phyloP scores from a whole-genome alignment of 2,797 vertebrate species.

The Eulemur rubriventer region DNA sequence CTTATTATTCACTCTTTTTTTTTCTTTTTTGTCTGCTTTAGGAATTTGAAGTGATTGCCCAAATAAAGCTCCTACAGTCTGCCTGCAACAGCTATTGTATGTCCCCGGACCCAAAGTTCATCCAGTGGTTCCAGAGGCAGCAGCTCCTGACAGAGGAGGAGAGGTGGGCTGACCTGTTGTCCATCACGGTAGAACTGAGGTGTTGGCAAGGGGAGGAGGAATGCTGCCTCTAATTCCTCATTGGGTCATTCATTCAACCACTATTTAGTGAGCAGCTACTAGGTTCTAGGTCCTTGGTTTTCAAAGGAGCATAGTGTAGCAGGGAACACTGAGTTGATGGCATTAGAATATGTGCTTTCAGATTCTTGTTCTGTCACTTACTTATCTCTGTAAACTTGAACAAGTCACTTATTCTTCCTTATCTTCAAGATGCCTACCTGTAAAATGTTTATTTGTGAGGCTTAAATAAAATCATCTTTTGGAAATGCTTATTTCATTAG shows the following conservation, averaged over 20 bases:
- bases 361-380: not conserved
- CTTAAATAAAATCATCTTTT: not conserved
- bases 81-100: constrained; percentile 97
- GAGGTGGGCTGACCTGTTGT: constrained; percentile 85
- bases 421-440: not conserved
- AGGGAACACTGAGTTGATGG: not conserved
- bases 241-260: accelerated
- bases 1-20: not conserved
- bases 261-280: not conserved
- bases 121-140: constrained; percentile 93
- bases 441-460: not conserved
- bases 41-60: constrained; percentile 97
- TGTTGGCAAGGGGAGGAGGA: not conserved
- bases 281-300: not conserved
- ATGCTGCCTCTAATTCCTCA: accelerated
- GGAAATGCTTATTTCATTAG: not conserved
- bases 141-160: constrained; percentile 92
- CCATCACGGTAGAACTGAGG: accelerated
- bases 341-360: not conserved
- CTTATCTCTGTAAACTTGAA: not conserved
- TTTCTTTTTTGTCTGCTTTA: constrained; percentile 76
- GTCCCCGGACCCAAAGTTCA: constrained; percentile 89
- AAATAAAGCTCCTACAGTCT: constrained; percentile 97
- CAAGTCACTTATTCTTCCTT: not conserved
- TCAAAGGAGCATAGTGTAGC: not conserved